Conservation (phyloP, 2,888 invertebrate species). For the Auanema sp. region DNA sequence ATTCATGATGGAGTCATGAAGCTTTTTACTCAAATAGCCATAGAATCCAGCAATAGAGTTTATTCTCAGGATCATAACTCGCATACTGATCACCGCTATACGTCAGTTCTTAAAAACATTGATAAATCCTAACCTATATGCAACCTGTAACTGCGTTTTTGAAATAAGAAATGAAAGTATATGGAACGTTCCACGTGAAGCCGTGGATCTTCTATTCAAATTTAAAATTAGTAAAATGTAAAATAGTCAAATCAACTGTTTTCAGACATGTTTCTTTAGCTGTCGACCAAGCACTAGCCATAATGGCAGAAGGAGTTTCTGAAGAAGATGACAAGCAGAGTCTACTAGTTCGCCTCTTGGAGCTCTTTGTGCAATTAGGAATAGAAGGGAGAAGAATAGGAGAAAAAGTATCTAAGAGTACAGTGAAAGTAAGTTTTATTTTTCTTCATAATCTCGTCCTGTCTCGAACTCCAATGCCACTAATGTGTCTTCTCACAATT, state of each 20-base stretch:
- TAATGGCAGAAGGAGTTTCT: conserved; percentile 90
- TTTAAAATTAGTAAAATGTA: background rate
- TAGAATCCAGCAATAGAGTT: conserved; percentile 73
- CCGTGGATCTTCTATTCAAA: background rate
- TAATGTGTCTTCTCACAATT: too few relatives aligned
- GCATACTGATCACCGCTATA: conserved; percentile 47
- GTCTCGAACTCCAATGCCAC: too few relatives aligned
- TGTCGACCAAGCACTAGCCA: conserved; percentile 92
- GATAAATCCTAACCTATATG: too few relatives aligned
- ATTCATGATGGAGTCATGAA: conserved; percentile 93
- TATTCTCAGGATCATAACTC: conserved; percentile 48
- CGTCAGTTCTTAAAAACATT: conserved; percentile 29
- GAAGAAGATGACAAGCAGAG: conserved; percentile 73
- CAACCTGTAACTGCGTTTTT: too few relatives aligned
- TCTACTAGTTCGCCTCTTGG: conserved; percentile 74
- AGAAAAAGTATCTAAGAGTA: conserved; percentile 79
- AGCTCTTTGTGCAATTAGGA: conserved; percentile 95
- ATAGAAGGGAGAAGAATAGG: conserved; percentile 92
- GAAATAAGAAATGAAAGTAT: background rate
- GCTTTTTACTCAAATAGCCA: conserved; percentile 93
- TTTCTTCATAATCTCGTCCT: background rate
- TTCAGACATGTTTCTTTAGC: conserved; percentile 86
- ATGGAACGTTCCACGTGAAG: conserved; percentile 1
- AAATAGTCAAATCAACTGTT: too few relatives aligned
- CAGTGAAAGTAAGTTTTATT: conserved; percentile 68